Evolutionary conservation across 2,888 invertebrate species (phyloP), one percentile per base, ranked within the genome.

Genomic region (Plebejus anna): DNA sequence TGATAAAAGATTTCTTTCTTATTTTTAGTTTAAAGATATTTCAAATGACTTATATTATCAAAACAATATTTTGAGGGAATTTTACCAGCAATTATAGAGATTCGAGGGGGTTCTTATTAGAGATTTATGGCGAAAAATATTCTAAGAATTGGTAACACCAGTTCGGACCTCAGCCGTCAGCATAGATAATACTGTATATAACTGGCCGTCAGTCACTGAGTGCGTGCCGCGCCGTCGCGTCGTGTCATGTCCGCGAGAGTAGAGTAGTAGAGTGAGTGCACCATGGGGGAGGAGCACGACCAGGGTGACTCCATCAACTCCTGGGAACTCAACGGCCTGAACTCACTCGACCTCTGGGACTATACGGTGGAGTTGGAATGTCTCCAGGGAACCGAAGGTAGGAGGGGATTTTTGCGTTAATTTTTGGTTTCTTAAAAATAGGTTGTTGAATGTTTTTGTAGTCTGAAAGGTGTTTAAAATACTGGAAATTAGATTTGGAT

Each of bases 341-440:
- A 95, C 85, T 96, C 97, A 76, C 89, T 97, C 88, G 97, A 97
- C 87, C 96, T 96, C 84, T 97, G 97, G 97, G 97, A 97, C 94
- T 97, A 97, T 87, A 96, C 97, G 75, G 96, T 97, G 83, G 97
- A 97, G 88, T 91, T 97, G 90, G 97, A 97, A 87, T 97, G 96
- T 88, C 94, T 97, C 82, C 95, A 96, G 87, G 96, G 96, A 83
- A 96, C 96, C 80, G 95, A 97, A 96, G 97, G 97, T 86, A 84
- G 80, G 89, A 89, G 89, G 85, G 89, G 87, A 83, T 79, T 79
- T 77, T 11, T 66, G n/a, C n/a, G 16, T 16, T 9, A 22, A 11
- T 28, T 61, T 28, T 28, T 61, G n/a, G 28, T n/a, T 28, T 28
- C 0, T 61, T 11, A 61, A 59, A 47, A 47, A 47, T 9, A 47